A percentile compares a stretch with the other conserved stretches of the same genome.
These are phyloP conservation scores for Cerastis rubricosa DNA, from an alignment of 2,888 invertebrate genomes.

Conservation along the genomic window DNA sequence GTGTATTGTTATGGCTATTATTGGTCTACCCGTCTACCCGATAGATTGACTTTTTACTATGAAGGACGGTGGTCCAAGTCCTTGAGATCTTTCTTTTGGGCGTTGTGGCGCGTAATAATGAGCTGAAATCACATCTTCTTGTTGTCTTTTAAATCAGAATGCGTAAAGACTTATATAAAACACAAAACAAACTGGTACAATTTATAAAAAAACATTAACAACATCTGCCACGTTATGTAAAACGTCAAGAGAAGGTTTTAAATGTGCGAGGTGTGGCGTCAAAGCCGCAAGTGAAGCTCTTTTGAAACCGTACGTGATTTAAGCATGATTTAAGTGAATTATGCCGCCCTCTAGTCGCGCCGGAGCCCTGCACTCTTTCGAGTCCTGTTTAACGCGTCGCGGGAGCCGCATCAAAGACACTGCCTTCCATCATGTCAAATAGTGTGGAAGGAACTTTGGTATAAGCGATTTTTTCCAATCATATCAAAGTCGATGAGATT, in stretches of 20 bases:
- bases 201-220: constrained; percentile 2
- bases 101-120: not conserved
- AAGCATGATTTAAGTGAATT: constrained; percentile 87
- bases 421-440: constrained; percentile 73
- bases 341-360: constrained; percentile 77
- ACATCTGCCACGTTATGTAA: constrained; percentile 20
- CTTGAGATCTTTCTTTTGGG: not conserved
- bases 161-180: not conserved
- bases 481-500: not conserved
- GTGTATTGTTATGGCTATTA: constrained; percentile 44
- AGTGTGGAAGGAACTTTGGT: constrained; percentile 74
- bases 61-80: not conserved
- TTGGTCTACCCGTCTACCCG: not conserved
- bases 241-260: constrained; percentile 68
- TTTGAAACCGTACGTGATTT: constrained; percentile 80
- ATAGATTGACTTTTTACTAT: constrained; percentile 7
- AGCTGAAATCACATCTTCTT: not conserved
- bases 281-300: constrained; percentile 74
- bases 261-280: constrained; percentile 65
- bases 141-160: not conserved
- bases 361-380: constrained; percentile 73
- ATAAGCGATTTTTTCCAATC: constrained; percentile 41
- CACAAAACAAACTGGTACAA: not conserved
- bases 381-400: constrained; percentile 86
- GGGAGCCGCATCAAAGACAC: constrained; percentile 84